Conservation (phyloP, 30 jellyfish, hydroid and myxozoan species). For the Haliclystus octoradiatus region DNA sequence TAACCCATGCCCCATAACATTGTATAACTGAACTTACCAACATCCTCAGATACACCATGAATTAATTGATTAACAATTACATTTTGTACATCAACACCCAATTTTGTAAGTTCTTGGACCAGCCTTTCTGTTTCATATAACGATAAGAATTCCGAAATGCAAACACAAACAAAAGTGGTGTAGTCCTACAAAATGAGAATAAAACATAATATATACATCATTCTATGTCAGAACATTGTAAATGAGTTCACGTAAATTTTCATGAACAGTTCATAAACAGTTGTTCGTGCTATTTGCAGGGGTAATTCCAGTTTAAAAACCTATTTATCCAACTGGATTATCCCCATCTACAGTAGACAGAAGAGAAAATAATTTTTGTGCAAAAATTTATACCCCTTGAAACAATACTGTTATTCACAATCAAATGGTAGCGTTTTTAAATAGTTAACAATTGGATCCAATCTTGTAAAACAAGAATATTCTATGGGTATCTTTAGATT, state of each 20-base stretch:
- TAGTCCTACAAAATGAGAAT: slow-evolving; percentile 49
- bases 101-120: slow-evolving; percentile 73
- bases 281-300: too few relatives aligned
- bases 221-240: background rate
- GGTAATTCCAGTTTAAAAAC: background rate
- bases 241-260: background rate
- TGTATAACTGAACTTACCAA: too few relatives aligned
- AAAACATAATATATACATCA: background rate
- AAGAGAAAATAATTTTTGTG: background rate
- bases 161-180: slow-evolving; percentile 92
- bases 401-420: too few relatives aligned
- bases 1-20: too few relatives aligned
- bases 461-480: too few relatives aligned
- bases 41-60: background rate
- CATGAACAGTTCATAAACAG: background rate
- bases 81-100: slow-evolving; percentile 74
- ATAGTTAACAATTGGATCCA: too few relatives aligned
- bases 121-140: slow-evolving; percentile 93
- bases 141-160: slow-evolving; percentile 95
- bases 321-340: background rate
- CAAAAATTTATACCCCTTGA: too few relatives aligned
- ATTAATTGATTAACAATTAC: slow-evolving; percentile 80
- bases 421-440: too few relatives aligned
- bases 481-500: too few relatives aligned
- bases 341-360: background rate